Evolutionary conservation across 2,888 invertebrate genomes (phyloP).

Genomic region (Drosophila demipolita): DNA sequence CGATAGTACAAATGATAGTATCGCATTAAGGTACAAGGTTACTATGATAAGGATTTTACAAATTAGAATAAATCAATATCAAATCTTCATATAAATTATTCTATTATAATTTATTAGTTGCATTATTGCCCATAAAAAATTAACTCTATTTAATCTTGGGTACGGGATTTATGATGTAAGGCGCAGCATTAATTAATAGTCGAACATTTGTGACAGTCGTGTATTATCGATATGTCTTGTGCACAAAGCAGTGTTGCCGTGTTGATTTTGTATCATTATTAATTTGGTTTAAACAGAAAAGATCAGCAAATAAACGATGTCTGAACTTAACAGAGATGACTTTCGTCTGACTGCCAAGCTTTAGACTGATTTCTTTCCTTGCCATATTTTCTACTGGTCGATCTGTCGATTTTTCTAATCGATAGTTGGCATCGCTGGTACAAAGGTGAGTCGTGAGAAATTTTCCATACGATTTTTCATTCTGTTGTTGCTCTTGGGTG

Average conservation of each 20-base stretch:
- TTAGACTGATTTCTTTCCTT: not conserved
- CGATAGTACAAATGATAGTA: constrained; percentile 1
- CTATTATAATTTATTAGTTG: not conserved
- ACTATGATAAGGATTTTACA: too few relatives aligned
- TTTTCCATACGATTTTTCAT: constrained; percentile 35
- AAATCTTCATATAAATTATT: not conserved
- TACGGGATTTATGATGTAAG: not conserved
- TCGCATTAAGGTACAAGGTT: not conserved
- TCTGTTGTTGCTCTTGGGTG: constrained; percentile 59
- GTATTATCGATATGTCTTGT: constrained; percentile 18
- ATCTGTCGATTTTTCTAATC: constrained; percentile 1
- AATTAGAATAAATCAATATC: not conserved
- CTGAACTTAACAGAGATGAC: not conserved
- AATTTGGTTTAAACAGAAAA: not conserved
- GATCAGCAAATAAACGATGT: not conserved
- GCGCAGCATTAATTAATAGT: not conserved
- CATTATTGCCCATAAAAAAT: not conserved
- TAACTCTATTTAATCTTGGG: not conserved
- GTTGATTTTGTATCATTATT: not conserved
- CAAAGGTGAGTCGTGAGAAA: constrained; percentile 20
- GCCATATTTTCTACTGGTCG: not conserved
- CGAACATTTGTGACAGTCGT: not conserved
- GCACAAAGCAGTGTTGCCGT: not conserved
- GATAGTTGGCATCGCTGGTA: not conserved
- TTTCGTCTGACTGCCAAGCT: not conserved